phyloP scores from a whole-genome alignment of 2,797 vertebrate species.

The Alouatta caraya region DNA sequence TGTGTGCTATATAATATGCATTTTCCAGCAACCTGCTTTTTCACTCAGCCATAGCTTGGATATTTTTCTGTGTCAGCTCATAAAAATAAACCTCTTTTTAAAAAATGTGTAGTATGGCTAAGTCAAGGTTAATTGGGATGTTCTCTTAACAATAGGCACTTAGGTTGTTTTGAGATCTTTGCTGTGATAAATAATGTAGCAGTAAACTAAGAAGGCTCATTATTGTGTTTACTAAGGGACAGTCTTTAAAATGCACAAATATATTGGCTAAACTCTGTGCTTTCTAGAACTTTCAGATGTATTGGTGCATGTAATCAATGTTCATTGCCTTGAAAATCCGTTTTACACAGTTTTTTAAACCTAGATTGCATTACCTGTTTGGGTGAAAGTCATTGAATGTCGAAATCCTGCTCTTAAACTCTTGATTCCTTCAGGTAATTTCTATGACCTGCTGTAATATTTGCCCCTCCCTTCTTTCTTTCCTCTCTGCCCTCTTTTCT shows the following conservation, averaged over 20 bases:
- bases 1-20: not conserved
- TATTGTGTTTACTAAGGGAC: not conserved
- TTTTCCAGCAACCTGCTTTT: not conserved
- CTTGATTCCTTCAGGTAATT: not conserved
- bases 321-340: conserved; percentile 2
- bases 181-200: not conserved
- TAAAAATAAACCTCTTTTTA: not conserved
- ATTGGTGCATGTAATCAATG: conserved; percentile 28
- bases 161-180: not conserved
- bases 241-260: conserved; percentile 29
- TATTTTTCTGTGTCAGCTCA: not conserved
- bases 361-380: not conserved
- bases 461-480: not conserved
- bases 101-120: not conserved
- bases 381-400: not conserved
- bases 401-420: not conserved
- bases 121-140: not conserved
- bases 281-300: not conserved
- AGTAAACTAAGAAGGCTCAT: not conserved
- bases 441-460: not conserved
- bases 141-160: not conserved
- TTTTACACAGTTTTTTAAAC: not conserved
- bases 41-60: not conserved
- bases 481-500: not conserved
- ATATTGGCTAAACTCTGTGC: not conserved